Conservation (phyloP, 2,888 invertebrate genomes). For the Rhamnusium bicolor region DNA sequence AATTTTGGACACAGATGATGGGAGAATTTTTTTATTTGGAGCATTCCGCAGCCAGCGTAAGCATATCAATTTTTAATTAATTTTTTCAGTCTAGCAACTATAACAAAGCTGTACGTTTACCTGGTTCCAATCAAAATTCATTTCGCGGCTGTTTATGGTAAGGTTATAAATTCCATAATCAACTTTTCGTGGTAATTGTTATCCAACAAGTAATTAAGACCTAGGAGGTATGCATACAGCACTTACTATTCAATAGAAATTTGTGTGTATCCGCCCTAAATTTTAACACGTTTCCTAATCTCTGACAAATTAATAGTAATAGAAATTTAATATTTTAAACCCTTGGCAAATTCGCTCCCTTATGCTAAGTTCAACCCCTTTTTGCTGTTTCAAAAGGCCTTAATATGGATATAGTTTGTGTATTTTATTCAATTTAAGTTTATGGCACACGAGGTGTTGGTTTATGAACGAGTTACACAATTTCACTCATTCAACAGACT, state of each 20-base stretch:
- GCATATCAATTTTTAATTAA: too few species aligned
- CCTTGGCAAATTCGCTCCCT: conserved; percentile 24
- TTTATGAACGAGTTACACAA: background rate
- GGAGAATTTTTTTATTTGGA: too few species aligned
- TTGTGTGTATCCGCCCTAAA: conserved; percentile 43
- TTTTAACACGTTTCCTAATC: conserved; percentile 44
- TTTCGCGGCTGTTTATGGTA: background rate
- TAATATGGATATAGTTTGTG: conserved; percentile 31
- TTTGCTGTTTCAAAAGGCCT: conserved; percentile 36
- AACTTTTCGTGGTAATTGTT: background rate
- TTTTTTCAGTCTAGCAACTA: too few species aligned
- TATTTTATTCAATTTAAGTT: conserved; percentile 40
- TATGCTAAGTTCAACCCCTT: conserved; percentile 33
- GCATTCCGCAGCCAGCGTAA: too few species aligned
- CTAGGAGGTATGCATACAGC: background rate
- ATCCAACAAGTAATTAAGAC: conserved; percentile 4
- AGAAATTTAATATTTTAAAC: conserved; percentile 49
- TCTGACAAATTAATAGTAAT: conserved; percentile 49
- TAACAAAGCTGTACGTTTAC: too few species aligned
- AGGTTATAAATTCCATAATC: background rate
- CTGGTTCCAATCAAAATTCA: too few species aligned
- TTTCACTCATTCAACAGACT: background rate
- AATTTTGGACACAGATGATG: too few species aligned
- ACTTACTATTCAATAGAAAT: conserved; percentile 32
- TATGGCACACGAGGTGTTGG: conserved; percentile 7